A percentile compares a stretch with the other conserved stretches of the same genome.
These are phyloP conservation scores for Malurus melanocephalus DNA, from an alignment of 2,113 vertebrate genomes.

Conservation along the genomic window DNA sequence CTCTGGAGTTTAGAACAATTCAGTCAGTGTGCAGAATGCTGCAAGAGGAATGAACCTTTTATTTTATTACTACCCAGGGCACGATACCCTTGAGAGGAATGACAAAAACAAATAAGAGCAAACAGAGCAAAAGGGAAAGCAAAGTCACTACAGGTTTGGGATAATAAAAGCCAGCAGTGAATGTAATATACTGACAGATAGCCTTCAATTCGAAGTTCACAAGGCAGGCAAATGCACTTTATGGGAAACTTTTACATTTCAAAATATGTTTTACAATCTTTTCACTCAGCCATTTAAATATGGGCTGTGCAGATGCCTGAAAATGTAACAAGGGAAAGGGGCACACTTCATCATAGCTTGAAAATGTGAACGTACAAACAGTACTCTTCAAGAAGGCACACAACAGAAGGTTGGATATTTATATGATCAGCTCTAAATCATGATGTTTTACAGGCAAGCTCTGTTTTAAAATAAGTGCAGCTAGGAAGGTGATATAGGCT, in stretches of 20 bases:
- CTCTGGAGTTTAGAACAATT: constrained; percentile 46
- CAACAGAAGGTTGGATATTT: constrained; percentile 62
- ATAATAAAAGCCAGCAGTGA: constrained; percentile 16
- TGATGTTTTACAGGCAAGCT: constrained; percentile 23
- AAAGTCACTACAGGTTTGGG: neutral
- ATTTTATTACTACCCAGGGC: constrained; percentile 59
- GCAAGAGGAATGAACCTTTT: constrained; percentile 58
- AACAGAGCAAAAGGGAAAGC: neutral
- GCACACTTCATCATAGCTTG: constrained; percentile 9
- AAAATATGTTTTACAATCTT: constrained; percentile 34
- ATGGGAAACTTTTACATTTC: constrained; percentile 26
- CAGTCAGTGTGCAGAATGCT: constrained; percentile 9
- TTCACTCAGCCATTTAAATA: constrained; percentile 35
- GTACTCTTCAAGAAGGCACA: constrained; percentile 29
- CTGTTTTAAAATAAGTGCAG: constrained; percentile 40
- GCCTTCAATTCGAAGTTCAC: constrained; percentile 22
- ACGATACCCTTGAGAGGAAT: constrained; percentile 48
- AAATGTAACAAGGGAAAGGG: constrained; percentile 4
- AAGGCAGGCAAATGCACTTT: constrained; percentile 16
- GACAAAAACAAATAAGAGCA: constrained; percentile 12
- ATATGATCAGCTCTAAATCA: constrained; percentile 47
- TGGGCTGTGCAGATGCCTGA: constrained; percentile 22
- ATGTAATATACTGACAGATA: neutral
- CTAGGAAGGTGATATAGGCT: neutral
- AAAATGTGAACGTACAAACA: constrained; percentile 39